A percentile compares a stretch with the other conserved stretches of the same genome.
Conservation (phyloP, 2,113 vertebrate genomes). For the Mustela lutreola region DNA sequence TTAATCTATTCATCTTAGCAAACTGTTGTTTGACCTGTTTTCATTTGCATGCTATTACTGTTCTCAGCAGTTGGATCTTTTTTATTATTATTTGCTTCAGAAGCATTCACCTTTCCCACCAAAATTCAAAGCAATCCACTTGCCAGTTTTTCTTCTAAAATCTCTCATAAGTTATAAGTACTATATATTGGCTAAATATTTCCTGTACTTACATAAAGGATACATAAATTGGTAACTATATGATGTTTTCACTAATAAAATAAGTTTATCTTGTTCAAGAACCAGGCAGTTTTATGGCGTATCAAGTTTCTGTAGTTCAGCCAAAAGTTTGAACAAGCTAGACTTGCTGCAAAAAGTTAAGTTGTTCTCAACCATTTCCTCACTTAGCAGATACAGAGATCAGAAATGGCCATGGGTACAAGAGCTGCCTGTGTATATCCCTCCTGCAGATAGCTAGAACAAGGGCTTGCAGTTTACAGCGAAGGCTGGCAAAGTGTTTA, state of each 20-base stretch:
- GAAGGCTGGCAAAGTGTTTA: background rate
- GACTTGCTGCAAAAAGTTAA: constrained; percentile 19
- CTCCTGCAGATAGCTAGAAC: background rate
- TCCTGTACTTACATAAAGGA: constrained; percentile 51
- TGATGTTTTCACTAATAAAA: constrained; percentile 50
- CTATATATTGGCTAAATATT: constrained; percentile 33
- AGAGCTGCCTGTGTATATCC: background rate
- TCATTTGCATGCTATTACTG: background rate
- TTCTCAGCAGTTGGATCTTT: background rate
- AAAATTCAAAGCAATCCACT: constrained; percentile 10
- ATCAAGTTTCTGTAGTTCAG: constrained; percentile 50
- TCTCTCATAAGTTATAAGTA: constrained; percentile 43
- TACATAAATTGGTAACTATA: constrained; percentile 51
- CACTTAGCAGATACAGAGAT: background rate
- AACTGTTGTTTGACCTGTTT: background rate
- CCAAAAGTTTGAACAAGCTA: constrained; percentile 50
- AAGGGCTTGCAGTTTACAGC: background rate
- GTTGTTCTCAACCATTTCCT: constrained; percentile 25
- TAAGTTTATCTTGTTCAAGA: constrained; percentile 42
- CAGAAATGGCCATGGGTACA: background rate
- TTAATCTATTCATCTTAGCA: background rate
- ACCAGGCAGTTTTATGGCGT: constrained; percentile 27
- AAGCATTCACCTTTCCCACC: constrained; percentile 3
- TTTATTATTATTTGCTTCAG: background rate
- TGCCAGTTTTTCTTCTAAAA: background rate